phyloP scores from a whole-genome alignment of 2,888 invertebrate genomes.

The Galerucella nymphaeae region DNA sequence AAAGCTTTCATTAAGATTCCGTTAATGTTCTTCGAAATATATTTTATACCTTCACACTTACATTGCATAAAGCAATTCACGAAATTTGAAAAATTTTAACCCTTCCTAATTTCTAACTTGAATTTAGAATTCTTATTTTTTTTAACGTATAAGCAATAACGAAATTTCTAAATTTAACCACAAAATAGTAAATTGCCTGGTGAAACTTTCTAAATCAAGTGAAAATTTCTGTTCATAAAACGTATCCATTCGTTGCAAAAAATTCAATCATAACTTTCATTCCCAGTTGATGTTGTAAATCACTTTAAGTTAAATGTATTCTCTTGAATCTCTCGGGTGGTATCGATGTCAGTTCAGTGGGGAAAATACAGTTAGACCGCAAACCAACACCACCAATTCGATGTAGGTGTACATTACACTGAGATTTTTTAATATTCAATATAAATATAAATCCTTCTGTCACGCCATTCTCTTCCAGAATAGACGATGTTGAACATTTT shows the following conservation, averaged over 20 bases:
- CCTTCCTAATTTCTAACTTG: too few relatives aligned
- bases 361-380: slow-evolving; percentile 32
- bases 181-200: too few relatives aligned
- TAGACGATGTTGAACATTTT: too few relatives aligned
- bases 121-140: too few relatives aligned
- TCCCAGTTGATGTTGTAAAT: slow-evolving; percentile 40
- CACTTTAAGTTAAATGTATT: slow-evolving; percentile 43
- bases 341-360: slow-evolving; percentile 34
- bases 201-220: slow-evolving; percentile 13
- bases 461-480: too few relatives aligned
- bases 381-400: not conserved
- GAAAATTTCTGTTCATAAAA: slow-evolving; percentile 23
- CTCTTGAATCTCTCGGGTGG: slow-evolving; percentile 39
- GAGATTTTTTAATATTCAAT: not conserved
- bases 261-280: slow-evolving; percentile 44
- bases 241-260: slow-evolving; percentile 28
- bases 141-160: too few relatives aligned
- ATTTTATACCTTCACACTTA: not conserved
- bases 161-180: too few relatives aligned
- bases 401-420: too few relatives aligned
- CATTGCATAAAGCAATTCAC: not conserved
- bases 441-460: not conserved
- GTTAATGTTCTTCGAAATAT: slow-evolving; percentile 1
- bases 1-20: slow-evolving; percentile 11
- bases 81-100: not conserved